Evolutionary conservation across 2,113 vertebrate genomes (phyloP).

Genomic region (Oceanites oceanicus): DNA sequence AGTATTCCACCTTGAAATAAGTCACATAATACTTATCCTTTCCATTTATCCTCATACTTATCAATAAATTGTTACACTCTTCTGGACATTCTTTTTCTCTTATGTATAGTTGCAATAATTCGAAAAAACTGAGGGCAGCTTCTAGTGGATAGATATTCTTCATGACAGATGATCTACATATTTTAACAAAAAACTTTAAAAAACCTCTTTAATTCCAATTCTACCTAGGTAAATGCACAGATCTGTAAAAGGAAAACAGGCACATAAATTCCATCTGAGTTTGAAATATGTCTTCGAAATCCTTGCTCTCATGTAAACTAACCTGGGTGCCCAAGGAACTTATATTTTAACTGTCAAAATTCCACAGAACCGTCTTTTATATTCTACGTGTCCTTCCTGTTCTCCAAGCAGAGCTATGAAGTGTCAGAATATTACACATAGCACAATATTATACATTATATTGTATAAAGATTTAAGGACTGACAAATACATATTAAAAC

Average conservation of each 20-base stretch:
- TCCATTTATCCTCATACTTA: not conserved
- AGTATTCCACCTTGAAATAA: not conserved
- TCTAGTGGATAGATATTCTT: not conserved
- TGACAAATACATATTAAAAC: not conserved
- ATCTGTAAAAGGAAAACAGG: not conserved
- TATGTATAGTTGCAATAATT: not conserved
- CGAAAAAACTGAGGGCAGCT: not conserved
- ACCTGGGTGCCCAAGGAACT: not conserved
- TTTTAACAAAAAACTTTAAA: not conserved
- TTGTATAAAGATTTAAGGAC: not conserved
- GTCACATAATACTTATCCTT: not conserved
- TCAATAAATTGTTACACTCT: not conserved
- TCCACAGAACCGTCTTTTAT: not conserved
- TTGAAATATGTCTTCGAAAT: not conserved
- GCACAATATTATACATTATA: not conserved
- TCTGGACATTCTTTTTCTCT: not conserved
- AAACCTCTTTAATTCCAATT: not conserved
- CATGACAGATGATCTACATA: not conserved
- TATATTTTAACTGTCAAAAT: not conserved
- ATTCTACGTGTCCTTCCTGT: not conserved
- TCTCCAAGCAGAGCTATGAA: not conserved
- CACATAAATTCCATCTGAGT: not conserved
- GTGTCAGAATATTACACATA: not conserved
- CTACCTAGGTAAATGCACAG: not conserved
- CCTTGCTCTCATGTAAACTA: not conserved